Base-by-base conservation (phyloP, 1,140 invertebrate genomes). In the Helicoverpa armigera region DNA sequence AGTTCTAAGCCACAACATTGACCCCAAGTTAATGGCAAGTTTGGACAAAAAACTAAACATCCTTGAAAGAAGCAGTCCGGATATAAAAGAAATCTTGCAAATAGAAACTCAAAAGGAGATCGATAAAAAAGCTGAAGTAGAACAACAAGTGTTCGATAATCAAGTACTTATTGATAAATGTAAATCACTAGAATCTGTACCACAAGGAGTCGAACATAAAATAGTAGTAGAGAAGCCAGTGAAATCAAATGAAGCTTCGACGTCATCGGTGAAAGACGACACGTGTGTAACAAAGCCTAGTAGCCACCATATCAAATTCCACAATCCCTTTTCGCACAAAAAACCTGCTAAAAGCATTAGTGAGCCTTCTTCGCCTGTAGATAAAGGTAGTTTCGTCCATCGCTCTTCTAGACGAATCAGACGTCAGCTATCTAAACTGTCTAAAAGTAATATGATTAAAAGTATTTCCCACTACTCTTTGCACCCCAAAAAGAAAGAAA, bases 381-480 rank as follows among this genome's bases (percentile, higher is more conserved):
- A 94, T 79, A 94, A 91, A 81, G 89, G 89, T 79, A 82, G 89
- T 79, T 92, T 94, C 83, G 88, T 95, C 70, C 92, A 95, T 87
- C 92, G 94, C 72, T 94, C 92, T 12, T 95, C 94, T 31, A 91
- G 89, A 85, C 86, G 87, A 61, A 92, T 95, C 50, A 92, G 91
- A 84, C 84, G 86, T 80, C 89, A 94, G 67, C 79, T 94, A 14
- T 93, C 94, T 7, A 94, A 93, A 79, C 82, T 95, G 80, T 92
- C 94, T 11, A 92, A 94, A 77, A 95, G 88, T 65, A 93, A 83
- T 84, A 94, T 94, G 91, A 94, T 95, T 48, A 94, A 94, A 87
- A 95, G 94, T 83, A 85, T 95, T 75, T 95, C 94, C 7, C 94
- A 95, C 80, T 92, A 92, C 78, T 94, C 94, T 69, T 85, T 95